Conservation (phyloP, 2,797 vertebrate genomes). For the Sandelia bainsii region DNA sequence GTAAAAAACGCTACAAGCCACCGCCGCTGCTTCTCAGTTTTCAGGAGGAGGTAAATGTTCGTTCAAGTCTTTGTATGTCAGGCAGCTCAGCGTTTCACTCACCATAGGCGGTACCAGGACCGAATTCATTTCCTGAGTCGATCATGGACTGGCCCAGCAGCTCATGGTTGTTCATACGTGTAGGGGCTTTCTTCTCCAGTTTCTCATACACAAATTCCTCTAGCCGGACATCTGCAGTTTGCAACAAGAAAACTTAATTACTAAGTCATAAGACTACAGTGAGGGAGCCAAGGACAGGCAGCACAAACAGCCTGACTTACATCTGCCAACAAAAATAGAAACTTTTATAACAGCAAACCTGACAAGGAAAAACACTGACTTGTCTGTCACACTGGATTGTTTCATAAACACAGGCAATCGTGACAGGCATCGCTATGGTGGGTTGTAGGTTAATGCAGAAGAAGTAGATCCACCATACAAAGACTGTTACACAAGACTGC, state of each 20-base stretch:
- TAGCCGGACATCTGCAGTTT: slow-evolving; percentile 92
- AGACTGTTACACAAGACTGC: slow-evolving; percentile 8
- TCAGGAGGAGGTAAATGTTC: neutral
- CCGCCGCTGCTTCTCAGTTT: neutral
- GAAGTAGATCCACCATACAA: slow-evolving; percentile 9
- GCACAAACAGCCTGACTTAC: neutral
- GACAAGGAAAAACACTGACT: neutral
- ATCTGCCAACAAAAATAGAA: slow-evolving; percentile 1
- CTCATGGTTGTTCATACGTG: slow-evolving; percentile 95
- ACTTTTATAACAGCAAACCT: slow-evolving; percentile 1
- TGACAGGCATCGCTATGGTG: neutral
- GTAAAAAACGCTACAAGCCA: neutral
- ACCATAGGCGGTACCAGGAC: slow-evolving; percentile 97
- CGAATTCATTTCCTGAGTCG: slow-evolving; percentile 95
- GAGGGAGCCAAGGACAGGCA: slow-evolving; percentile 26
- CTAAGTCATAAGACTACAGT: slow-evolving; percentile 73
- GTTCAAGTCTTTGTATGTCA: neutral
- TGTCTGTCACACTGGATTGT: neutral
- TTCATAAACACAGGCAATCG: neutral
- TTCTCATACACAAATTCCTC: slow-evolving; percentile 99
- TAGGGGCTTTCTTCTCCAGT: slow-evolving; percentile 96
- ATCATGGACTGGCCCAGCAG: slow-evolving; percentile 95
- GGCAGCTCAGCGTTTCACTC: slow-evolving; percentile 60
- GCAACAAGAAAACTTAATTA: slow-evolving; percentile 77
- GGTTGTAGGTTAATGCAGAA: neutral